Percentiles rank a stretch among this genome's conserved stretches.
Conservation (phyloP, 2,113 vertebrate genomes). For the Falco punctatus region DNA sequence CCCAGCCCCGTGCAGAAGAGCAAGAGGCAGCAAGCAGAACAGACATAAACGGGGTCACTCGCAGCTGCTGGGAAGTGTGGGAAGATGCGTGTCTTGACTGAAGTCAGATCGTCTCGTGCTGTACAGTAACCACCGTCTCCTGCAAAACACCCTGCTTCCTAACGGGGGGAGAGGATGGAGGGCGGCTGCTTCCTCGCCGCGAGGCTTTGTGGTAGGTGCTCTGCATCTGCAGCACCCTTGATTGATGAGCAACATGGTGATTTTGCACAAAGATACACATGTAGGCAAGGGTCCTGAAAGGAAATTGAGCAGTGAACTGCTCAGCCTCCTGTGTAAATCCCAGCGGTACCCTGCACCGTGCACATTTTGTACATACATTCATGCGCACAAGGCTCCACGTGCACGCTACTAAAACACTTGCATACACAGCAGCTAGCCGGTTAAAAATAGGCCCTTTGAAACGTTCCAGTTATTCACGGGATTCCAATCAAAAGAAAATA, state of each 20-base stretch:
- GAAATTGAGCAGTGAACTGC: neutral
- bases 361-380: rapidly evolving
- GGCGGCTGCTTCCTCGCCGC: neutral
- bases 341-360: neutral
- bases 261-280: neutral
- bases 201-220: neutral
- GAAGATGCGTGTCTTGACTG: neutral
- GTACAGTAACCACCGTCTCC: neutral
- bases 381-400: rapidly evolving
- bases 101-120: neutral
- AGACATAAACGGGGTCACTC: neutral
- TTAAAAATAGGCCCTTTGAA: neutral
- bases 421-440: neutral
- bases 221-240: rapidly evolving
- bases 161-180: rapidly evolving
- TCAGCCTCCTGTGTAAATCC: neutral
- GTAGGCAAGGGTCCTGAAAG: neutral
- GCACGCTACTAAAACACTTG: neutral
- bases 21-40: neutral
- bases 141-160: neutral
- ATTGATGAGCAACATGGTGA: neutral
- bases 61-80: conserved; percentile 34
- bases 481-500: conserved; percentile 1
- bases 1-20: neutral
- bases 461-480: neutral